Conservation (phyloP, 1,140 invertebrate genomes). For the Heliothis virescens region DNA sequence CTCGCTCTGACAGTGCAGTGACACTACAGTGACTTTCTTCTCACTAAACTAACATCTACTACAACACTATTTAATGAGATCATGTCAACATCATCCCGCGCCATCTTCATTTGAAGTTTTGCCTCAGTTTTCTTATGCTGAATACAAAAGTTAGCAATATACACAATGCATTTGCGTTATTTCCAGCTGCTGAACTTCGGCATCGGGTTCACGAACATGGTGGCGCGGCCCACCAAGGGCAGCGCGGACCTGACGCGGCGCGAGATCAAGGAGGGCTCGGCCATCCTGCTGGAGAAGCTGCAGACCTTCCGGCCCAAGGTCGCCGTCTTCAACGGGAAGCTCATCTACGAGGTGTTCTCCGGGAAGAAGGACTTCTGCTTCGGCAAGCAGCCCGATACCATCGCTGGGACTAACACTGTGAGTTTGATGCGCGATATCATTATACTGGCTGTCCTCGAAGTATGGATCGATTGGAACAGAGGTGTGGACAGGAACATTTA, state of each 20-base stretch:
- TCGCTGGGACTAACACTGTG: slow-evolving; percentile 97
- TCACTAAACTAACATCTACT: too few species aligned
- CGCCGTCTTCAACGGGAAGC: slow-evolving; percentile 99
- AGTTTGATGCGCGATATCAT: slow-evolving; percentile 74
- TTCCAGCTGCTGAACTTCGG: slow-evolving; percentile 93
- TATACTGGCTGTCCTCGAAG: neutral
- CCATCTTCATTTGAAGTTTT: too few species aligned
- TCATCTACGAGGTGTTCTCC: slow-evolving; percentile 98
- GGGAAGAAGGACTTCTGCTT: slow-evolving; percentile 99
- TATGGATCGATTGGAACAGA: too few species aligned
- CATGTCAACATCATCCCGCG: too few species aligned
- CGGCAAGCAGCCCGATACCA: slow-evolving; percentile 96
- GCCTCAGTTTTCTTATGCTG: too few species aligned
- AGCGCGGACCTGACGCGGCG: slow-evolving; percentile 98
- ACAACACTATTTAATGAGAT: too few species aligned
- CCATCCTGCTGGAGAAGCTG: slow-evolving; percentile 96
- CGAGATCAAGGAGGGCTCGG: slow-evolving; percentile 98
- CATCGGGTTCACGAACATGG: slow-evolving; percentile 99
- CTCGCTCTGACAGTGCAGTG: too few species aligned
- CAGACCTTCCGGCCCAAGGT: slow-evolving; percentile 97
- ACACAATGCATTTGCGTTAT: neutral
- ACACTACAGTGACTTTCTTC: too few species aligned
- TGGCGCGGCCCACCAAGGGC: slow-evolving; percentile 96
- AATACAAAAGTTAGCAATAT: too few species aligned
- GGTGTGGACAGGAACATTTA: too few species aligned